phyloP scores from a whole-genome alignment of 2,888 invertebrate genomes.

The Actias luna region DNA sequence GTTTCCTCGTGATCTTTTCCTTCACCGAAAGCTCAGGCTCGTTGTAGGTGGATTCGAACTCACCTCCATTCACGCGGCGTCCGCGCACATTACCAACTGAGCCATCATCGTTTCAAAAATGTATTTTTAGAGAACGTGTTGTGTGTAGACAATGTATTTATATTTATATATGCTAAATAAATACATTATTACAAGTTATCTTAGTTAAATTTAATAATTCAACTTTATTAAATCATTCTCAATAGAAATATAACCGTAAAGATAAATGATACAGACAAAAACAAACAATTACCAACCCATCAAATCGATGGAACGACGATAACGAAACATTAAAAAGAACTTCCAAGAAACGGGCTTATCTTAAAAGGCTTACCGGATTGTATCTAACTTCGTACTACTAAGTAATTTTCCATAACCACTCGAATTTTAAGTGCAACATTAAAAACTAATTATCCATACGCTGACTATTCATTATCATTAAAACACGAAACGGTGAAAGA shows the following conservation, averaged over 20 bases:
- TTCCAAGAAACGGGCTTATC: constrained; percentile 18
- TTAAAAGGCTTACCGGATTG: constrained; percentile 18
- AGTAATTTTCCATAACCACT: constrained; percentile 7
- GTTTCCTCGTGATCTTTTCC: too few species aligned
- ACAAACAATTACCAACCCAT: constrained; percentile 7
- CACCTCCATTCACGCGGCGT: too few species aligned
- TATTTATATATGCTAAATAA: too few species aligned
- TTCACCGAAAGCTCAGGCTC: too few species aligned
- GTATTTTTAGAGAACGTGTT: too few species aligned
- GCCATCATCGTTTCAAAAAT: too few species aligned
- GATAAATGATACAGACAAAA: constrained; percentile 8
- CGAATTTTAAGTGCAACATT: constrained; percentile 11
- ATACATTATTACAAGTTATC: neutral
- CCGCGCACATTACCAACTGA: too few species aligned
- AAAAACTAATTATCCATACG: constrained; percentile 14
- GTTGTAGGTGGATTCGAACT: too few species aligned
- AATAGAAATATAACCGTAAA: neutral
- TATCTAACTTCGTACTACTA: constrained; percentile 12
- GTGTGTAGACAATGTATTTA: too few species aligned
- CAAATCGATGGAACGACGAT: constrained; percentile 8
- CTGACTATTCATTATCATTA: neutral
- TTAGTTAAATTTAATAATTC: too few species aligned
- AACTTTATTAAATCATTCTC: neutral
- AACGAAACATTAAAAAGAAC: constrained; percentile 3
- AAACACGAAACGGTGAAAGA: neutral